Evolutionary conservation across 2,888 invertebrate species (phyloP).

Genomic region (Allygus modestus): DNA sequence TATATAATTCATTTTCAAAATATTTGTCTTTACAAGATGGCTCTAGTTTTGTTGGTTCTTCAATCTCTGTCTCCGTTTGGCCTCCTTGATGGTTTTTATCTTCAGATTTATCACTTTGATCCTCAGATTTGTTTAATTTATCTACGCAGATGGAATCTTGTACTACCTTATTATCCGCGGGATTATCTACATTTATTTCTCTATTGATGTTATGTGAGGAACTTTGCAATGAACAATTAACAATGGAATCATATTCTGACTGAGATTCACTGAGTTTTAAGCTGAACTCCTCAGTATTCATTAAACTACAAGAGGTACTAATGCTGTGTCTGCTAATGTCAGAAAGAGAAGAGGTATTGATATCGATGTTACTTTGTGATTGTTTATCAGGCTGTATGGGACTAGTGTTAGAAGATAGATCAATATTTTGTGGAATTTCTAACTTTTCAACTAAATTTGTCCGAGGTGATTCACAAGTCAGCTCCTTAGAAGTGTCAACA

Average conservation of each 20-base stretch:
- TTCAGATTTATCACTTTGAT: not conserved
- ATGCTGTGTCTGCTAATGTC: not conserved
- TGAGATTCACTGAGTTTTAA: constrained; percentile 50
- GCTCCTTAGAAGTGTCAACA: not conserved
- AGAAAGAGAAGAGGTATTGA: not conserved
- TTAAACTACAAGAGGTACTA: not conserved
- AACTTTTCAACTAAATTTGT: not conserved
- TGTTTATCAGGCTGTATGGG: not conserved
- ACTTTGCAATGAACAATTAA: constrained; percentile 49
- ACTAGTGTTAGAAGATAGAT: not conserved
- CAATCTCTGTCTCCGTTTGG: not conserved
- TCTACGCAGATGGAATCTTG: not conserved
- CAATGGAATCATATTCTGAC: constrained; percentile 34
- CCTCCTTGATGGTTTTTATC: not conserved
- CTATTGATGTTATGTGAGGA: not conserved
- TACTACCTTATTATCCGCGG: not conserved
- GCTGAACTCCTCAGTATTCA: constrained; percentile 57
- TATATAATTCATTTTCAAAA: not conserved
- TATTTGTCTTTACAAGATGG: not conserved
- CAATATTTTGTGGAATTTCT: not conserved
- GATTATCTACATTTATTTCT: not conserved
- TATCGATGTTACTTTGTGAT: not conserved
- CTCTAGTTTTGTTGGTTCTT: not conserved
- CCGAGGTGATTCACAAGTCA: not conserved
- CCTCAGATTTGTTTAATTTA: not conserved